Evolutionary conservation across 1,140 invertebrate genomes (phyloP).

Genomic region (Meloidogyne floridensis): DNA sequence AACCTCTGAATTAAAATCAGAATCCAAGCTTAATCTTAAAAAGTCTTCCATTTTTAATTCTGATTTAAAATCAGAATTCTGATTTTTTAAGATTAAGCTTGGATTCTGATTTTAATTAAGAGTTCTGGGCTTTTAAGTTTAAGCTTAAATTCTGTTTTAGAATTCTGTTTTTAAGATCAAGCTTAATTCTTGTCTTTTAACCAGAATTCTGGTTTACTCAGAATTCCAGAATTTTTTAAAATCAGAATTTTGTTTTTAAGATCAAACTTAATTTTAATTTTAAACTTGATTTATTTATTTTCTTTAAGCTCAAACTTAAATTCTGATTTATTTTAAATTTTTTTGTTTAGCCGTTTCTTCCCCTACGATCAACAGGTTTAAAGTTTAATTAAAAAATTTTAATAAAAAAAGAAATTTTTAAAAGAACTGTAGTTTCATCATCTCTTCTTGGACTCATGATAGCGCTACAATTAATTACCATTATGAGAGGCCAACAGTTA

Average conservation of each 20-base stretch:
- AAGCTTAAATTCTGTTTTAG: no score
- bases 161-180: no score
- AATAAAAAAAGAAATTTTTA: background rate
- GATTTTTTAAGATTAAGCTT: background rate
- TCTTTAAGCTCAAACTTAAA: no score
- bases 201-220: no score
- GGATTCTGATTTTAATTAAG: no score
- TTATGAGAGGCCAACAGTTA: constrained; percentile 44
- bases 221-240: background rate
- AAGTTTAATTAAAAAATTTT: background rate
- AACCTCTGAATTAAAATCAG: no score
- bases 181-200: no score
- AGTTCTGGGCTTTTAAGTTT: no score
- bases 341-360: constrained; percentile 44
- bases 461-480: constrained; percentile 61
- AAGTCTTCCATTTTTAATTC: no score
- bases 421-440: constrained; percentile 64
- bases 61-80: background rate
- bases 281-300: no score
- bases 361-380: constrained; percentile 54
- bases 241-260: constrained; percentile 1
- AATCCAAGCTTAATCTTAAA: no score
- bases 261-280: no score
- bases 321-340: background rate
- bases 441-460: constrained; percentile 64